phyloP scores from a whole-genome alignment of 2,888 invertebrate species.

The Pseudeuparius sepicola region DNA sequence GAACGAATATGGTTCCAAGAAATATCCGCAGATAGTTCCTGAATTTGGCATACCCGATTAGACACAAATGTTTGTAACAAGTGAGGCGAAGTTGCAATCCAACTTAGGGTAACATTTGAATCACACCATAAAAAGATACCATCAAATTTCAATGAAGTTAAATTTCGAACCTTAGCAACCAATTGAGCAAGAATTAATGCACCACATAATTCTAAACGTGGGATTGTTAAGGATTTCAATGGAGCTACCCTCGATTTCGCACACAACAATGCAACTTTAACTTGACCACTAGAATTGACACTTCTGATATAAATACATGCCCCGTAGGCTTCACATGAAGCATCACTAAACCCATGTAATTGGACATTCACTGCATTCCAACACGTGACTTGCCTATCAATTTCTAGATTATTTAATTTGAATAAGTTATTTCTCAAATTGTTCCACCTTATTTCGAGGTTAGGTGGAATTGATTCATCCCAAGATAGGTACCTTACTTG shows the following conservation, averaged over 20 bases:
- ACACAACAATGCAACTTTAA: too few species aligned
- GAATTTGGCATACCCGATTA: neutral
- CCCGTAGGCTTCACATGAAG: neutral
- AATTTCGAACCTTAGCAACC: too few species aligned
- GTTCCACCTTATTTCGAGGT: neutral
- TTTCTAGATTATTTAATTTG: neutral
- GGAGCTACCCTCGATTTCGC: too few species aligned
- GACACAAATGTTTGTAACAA: neutral
- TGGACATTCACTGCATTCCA: too few species aligned
- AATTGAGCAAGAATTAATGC: conserved; percentile 7
- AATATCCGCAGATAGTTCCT: neutral
- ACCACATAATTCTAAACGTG: conserved; percentile 13
- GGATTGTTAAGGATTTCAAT: conserved; percentile 11
- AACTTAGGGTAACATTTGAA: neutral
- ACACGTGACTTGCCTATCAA: neutral
- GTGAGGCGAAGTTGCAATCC: neutral
- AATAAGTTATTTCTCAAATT: neutral
- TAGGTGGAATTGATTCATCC: neutral
- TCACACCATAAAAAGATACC: neutral
- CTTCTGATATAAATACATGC: too few species aligned
- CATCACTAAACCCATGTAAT: conserved; percentile 1
- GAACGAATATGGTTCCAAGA: neutral
- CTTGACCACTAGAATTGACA: too few species aligned
- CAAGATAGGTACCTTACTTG: neutral
- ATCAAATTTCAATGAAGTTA: too few species aligned